Base-by-base conservation (phyloP, 2,888 invertebrate species). In the Drosophila emarginata region DNA sequence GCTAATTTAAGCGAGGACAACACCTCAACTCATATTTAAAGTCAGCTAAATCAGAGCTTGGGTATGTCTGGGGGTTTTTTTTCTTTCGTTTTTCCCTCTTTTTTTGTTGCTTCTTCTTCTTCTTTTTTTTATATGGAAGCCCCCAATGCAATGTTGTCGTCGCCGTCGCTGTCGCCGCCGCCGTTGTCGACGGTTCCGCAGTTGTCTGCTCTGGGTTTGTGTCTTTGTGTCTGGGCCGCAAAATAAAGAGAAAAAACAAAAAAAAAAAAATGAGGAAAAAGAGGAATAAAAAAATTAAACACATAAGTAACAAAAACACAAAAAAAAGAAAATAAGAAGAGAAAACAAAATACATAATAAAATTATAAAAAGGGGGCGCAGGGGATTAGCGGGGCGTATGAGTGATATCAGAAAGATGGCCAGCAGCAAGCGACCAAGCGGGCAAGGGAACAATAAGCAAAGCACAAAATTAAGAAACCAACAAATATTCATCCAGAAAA, bases 141-240 rank as follows among this genome's bases (percentile, higher is more conserved):
- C 74, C 66, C 82, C 81, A 87, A 80, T 68, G 85, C 84, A 73
- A 80, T 56, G 75, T 73, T 84, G 72, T 76, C 68, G 74, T 72
- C 74, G 75, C 74, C 11, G 52, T 61, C 45, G 67, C 59, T 64
- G 74, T 64, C 39, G 60, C 37, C 32, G 52, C 57, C 39, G 67
- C 57, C 69, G 74, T 61, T 32, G 60, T 26, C 32, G 67, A 51
- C 65, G 32, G 1, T 32, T 9, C 32, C 32, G 32, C 32, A 9
- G 74, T 56, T 62, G 85, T 70, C 79, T 67, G 62, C 79, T 78
- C 68, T 71, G 63, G 61, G 79, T 79, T 65, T 79, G 76, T 89
- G 88, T 84, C 89, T 88, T 89, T 88, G 90, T 88, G 90, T 89
- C 90, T 88, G 89, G 89, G 78, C 90, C 88, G 85, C 79, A 78